Percentiles rank a stretch among this genome's conserved stretches.
phyloP scores from a whole-genome alignment of 35 echinoderm and acorn worm species.

The Holothuria glaberrima region DNA sequence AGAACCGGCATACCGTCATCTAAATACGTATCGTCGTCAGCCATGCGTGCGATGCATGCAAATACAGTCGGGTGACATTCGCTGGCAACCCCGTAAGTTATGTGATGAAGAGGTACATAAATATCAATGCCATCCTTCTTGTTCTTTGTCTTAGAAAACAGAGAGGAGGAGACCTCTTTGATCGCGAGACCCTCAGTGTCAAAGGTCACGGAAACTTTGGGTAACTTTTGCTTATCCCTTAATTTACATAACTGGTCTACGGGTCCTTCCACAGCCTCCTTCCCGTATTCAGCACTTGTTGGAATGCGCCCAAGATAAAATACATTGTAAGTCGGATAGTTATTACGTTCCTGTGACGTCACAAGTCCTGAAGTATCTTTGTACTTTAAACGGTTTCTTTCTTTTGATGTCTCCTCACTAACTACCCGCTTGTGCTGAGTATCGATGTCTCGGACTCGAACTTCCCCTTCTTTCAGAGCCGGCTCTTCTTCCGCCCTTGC shows the following conservation, averaged over 20 bases:
- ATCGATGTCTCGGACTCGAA: slow-evolving; percentile 23
- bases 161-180: slow-evolving; percentile 73
- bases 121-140: slow-evolving; percentile 89
- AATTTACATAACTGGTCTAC: slow-evolving; percentile 92
- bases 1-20: slow-evolving; percentile 71
- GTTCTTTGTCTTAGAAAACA: slow-evolving; percentile 61
- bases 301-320: slow-evolving; percentile 94
- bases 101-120: slow-evolving; percentile 83
- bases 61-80: slow-evolving; percentile 83
- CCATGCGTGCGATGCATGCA: slow-evolving; percentile 82
- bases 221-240: slow-evolving; percentile 92
- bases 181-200: slow-evolving; percentile 82
- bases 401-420: slow-evolving; percentile 54
- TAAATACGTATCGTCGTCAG: slow-evolving; percentile 60
- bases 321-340: slow-evolving; percentile 84
- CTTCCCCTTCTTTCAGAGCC: slow-evolving; percentile 19
- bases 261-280: slow-evolving; percentile 81
- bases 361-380: slow-evolving; percentile 83
- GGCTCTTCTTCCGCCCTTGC: slow-evolving; percentile 23
- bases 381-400: slow-evolving; percentile 73
- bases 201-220: slow-evolving; percentile 73
- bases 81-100: slow-evolving; percentile 91
- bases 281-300: slow-evolving; percentile 78
- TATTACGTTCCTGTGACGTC: slow-evolving; percentile 37
- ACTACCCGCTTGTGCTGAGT: background rate